Evolutionary conservation across 2,797 vertebrate species (phyloP), one percentile per base, ranked within the genome.

Genomic region (Hephaestus fuliginosus): DNA sequence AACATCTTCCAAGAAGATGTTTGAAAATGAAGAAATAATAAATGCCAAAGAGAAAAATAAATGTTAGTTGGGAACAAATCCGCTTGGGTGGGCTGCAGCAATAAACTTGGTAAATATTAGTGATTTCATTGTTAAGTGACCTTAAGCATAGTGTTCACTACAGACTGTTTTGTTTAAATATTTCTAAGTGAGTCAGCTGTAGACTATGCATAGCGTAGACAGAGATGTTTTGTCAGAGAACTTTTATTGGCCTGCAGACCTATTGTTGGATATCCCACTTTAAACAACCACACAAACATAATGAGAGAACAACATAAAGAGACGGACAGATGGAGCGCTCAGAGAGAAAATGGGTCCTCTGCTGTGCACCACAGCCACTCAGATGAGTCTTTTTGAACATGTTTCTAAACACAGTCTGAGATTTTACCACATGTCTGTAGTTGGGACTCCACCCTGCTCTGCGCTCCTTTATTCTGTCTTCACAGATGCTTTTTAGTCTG

Each of bases 391-490:
- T 92, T 93, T 87, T 90, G 56, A 90, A 84, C 71, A 68, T 81
- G 83, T 86, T 90, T 83, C 87, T 90, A 93, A 92, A 91, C 84
- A 81, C 80, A 83, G 90, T 76, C 69, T 87, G 64, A 73, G 81
- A 90, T 87, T 93, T 93, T 79, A 93, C 93, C 92, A 83, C 93
- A 92, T 78, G 81, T 83, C 70, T 76, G 76, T 36, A 55, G 43
- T 84, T 72, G 71, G 86, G 82, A 83, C 92, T 93, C 90, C 92
- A 93, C 94, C 93, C 93, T 89, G 76, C 74, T 81, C 76, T 62
- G 51, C 76, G n/a, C 70, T 79, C 60, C 81, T 88, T 87, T 79
- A 82, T 82, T 81, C 82, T 57, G 82, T 80, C 80, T 71, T 15
- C 77, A 20, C 63, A 18, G 57, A 69, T 87, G 76, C 63, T 89